These are phyloP conservation scores for Coluber constrictor DNA, from an alignment of 2,797 vertebrate genomes.

Conservation along the genomic window DNA sequence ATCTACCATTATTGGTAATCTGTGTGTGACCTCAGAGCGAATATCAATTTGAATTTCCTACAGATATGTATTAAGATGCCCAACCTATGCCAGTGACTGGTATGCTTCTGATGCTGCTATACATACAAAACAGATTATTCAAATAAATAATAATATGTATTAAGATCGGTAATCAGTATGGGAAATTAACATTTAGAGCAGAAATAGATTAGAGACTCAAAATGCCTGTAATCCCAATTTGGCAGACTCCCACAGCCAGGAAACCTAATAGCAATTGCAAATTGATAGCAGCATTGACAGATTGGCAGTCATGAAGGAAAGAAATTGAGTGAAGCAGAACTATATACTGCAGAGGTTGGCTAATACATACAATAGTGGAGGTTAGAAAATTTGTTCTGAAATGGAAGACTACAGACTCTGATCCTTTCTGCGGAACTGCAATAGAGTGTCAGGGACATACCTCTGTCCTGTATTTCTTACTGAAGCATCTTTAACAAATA, in stretches of 20 bases:
- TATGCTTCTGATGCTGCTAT: constrained; percentile 40
- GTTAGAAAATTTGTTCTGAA: constrained; percentile 1
- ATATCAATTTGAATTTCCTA: constrained; percentile 41
- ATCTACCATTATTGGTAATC: constrained; percentile 42
- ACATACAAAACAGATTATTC: constrained; percentile 7
- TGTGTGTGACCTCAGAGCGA: constrained; percentile 54
- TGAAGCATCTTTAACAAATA: background rate
- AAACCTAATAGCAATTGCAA: background rate
- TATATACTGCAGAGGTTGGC: constrained; percentile 19
- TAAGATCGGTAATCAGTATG: accelerated
- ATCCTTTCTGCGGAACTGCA: background rate
- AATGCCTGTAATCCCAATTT: background rate
- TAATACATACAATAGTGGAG: background rate
- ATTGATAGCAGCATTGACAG: constrained; percentile 4
- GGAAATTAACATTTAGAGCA: constrained; percentile 19
- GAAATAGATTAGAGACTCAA: constrained; percentile 23
- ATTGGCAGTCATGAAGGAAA: background rate
- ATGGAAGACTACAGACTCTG: background rate
- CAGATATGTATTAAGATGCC: constrained; percentile 12
- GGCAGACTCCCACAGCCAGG: constrained; percentile 27
- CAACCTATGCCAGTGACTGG: constrained; percentile 34
- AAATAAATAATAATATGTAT: constrained; percentile 4
- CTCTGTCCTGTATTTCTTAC: background rate
- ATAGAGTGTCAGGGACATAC: background rate
- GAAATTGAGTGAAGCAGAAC: constrained; percentile 34